A percentile compares a stretch with the other conserved stretches of the same genome.
phyloP scores from a whole-genome alignment of 2,113 vertebrate species.

The Malaclemys terrapin region DNA sequence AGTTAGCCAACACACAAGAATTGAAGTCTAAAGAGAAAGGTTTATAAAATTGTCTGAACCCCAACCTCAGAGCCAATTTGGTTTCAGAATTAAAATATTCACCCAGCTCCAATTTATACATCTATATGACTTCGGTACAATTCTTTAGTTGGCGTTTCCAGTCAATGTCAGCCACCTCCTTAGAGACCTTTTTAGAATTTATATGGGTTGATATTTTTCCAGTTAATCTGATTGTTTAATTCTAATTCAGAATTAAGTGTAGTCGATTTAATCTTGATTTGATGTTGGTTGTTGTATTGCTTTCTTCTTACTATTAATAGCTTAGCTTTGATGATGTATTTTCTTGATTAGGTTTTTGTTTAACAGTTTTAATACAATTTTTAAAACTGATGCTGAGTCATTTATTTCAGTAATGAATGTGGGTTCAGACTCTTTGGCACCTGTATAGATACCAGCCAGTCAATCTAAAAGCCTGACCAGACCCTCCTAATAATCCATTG shows the following conservation, averaged over 20 bases:
- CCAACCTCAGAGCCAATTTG: too few species aligned
- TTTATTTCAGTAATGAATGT: background rate
- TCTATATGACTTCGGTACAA: background rate
- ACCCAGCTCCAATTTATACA: background rate
- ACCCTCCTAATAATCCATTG: background rate
- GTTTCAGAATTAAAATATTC: background rate
- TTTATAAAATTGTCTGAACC: background rate
- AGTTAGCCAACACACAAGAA: background rate
- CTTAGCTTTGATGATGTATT: background rate
- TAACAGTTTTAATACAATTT: background rate
- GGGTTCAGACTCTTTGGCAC: background rate
- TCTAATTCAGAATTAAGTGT: background rate
- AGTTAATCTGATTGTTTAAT: background rate
- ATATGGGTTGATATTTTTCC: background rate
- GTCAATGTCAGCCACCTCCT: background rate
- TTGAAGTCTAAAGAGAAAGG: background rate
- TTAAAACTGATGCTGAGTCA: background rate
- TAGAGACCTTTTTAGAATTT: background rate
- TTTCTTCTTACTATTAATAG: background rate
- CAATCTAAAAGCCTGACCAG: background rate
- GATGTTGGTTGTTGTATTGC: background rate
- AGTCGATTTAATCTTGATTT: background rate
- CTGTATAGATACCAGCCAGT: background rate
- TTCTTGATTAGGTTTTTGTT: background rate
- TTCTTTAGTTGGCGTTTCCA: background rate